Conservation (phyloP, 2,797 vertebrate species). For the Cynodonichthys magdalenae region DNA sequence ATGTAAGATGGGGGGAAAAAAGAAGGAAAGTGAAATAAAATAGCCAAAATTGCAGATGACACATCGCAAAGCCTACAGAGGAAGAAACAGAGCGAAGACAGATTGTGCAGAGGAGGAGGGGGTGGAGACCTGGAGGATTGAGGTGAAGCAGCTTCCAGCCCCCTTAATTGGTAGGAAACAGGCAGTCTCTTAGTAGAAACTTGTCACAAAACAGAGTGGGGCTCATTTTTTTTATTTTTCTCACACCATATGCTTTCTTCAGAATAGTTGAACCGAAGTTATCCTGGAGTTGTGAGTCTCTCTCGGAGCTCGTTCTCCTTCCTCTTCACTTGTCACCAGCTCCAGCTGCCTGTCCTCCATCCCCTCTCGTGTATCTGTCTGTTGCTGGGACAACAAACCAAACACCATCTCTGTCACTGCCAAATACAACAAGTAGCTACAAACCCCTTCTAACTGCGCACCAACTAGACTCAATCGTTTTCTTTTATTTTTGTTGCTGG, state of each 20-base stretch:
- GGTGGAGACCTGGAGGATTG: slow-evolving; percentile 33
- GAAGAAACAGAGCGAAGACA: slow-evolving; percentile 44
- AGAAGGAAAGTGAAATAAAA: slow-evolving; percentile 35
- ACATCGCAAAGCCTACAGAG: slow-evolving; percentile 27
- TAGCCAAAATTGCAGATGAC: slow-evolving; percentile 44
- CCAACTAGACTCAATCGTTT: slow-evolving; percentile 34
- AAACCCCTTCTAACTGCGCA: slow-evolving; percentile 38
- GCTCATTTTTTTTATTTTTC: slow-evolving; percentile 58
- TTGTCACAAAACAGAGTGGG: slow-evolving; percentile 61
- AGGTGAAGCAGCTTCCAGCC: slow-evolving; percentile 58
- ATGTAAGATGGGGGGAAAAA: not conserved
- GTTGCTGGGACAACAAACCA: slow-evolving; percentile 70
- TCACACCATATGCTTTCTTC: slow-evolving; percentile 38
- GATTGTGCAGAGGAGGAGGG: slow-evolving; percentile 48
- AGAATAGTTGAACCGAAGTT: slow-evolving; percentile 51
- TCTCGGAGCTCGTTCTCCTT: slow-evolving; percentile 44
- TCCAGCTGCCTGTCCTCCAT: slow-evolving; percentile 61
- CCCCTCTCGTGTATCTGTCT: slow-evolving; percentile 64
- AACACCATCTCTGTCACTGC: slow-evolving; percentile 68
- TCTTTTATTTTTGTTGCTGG: slow-evolving; percentile 27
- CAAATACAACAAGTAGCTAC: slow-evolving; percentile 62
- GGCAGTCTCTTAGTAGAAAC: slow-evolving; percentile 73
- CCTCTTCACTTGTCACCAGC: slow-evolving; percentile 63
- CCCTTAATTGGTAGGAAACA: slow-evolving; percentile 74
- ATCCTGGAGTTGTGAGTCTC: slow-evolving; percentile 38